Conservation (phyloP, 2,888 invertebrate genomes). For the Eubasilissa splendida region DNA sequence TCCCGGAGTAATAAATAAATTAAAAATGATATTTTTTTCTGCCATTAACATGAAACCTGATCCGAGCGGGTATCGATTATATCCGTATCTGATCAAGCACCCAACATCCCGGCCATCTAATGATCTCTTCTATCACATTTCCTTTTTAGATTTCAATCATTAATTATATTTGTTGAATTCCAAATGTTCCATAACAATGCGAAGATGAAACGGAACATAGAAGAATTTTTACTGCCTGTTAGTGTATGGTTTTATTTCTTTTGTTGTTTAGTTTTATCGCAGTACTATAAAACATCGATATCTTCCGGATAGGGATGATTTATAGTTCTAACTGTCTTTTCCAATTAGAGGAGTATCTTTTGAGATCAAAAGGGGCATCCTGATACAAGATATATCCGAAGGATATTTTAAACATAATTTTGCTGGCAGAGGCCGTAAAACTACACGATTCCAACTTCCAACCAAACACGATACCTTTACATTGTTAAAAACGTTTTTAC, state of each 20-base stretch:
- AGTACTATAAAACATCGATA: conserved; percentile 12
- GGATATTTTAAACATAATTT: too few relatives aligned
- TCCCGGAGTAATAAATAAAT: too few relatives aligned
- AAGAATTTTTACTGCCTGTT: conserved; percentile 8
- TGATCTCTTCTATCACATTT: too few relatives aligned
- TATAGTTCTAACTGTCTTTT: not conserved
- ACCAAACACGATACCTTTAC: conserved; percentile 3
- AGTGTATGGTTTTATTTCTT: conserved; percentile 23
- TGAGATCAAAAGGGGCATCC: too few relatives aligned
- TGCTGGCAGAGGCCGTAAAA: not conserved
- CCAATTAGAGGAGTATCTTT: conserved; percentile 1
- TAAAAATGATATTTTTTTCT: too few relatives aligned
- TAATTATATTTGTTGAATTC: conserved; percentile 1
- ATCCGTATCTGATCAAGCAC: too few relatives aligned
- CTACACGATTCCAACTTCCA: not conserved
- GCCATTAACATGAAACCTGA: too few relatives aligned
- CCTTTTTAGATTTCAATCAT: not conserved
- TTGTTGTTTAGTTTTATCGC: conserved; percentile 5
- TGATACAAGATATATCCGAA: too few relatives aligned
- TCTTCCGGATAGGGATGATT: not conserved
- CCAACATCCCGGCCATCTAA: too few relatives aligned
- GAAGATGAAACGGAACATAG: conserved; percentile 4
- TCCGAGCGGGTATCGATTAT: too few relatives aligned
- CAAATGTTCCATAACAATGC: not conserved
- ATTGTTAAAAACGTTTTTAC: conserved; percentile 24